A percentile compares a stretch with the other conserved stretches of the same genome.
Evolutionary conservation across 2,888 invertebrate species (phyloP).

Genomic region (Platycnemis pennipes): DNA sequence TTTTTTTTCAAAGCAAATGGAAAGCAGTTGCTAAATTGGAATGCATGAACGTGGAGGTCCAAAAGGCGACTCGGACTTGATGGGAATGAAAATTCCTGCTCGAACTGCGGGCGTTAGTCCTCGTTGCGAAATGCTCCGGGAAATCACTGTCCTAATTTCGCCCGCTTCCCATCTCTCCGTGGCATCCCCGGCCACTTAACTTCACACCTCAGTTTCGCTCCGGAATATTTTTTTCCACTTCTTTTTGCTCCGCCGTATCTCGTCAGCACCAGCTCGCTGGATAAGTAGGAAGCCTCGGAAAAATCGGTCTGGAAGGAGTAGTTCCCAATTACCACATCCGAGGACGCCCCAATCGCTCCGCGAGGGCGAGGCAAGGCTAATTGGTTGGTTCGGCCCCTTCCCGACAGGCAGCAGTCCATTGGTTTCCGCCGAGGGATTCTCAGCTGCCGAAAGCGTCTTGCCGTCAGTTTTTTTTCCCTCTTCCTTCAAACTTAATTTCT

Average conservation of each 20-base stretch:
- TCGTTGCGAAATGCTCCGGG: not conserved
- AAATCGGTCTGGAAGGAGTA: not conserved
- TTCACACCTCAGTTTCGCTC: not conserved
- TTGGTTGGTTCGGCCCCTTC: not conserved
- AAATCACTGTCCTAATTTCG: not conserved
- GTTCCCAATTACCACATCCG: not conserved
- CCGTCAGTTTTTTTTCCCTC: not conserved
- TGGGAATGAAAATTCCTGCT: not conserved
- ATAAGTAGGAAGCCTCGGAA: not conserved
- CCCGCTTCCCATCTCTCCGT: not conserved
- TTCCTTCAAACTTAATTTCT: not conserved
- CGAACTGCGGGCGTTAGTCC: not conserved
- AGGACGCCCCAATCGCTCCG: not conserved
- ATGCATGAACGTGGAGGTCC: not conserved
- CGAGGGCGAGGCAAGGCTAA: not conserved
- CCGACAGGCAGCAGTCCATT: not conserved
- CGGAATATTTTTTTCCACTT: not conserved
- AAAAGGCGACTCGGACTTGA: not conserved
- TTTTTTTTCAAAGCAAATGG: not conserved
- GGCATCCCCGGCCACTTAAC: not conserved
- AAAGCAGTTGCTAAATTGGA: not conserved
- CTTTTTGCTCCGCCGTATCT: not conserved
- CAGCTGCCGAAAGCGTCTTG: not conserved
- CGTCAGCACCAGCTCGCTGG: not conserved
- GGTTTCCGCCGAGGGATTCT: not conserved